Evolutionary conservation across 2,113 vertebrate species (phyloP), one percentile per base, ranked within the genome.

Genomic region (Cathartes aura): DNA sequence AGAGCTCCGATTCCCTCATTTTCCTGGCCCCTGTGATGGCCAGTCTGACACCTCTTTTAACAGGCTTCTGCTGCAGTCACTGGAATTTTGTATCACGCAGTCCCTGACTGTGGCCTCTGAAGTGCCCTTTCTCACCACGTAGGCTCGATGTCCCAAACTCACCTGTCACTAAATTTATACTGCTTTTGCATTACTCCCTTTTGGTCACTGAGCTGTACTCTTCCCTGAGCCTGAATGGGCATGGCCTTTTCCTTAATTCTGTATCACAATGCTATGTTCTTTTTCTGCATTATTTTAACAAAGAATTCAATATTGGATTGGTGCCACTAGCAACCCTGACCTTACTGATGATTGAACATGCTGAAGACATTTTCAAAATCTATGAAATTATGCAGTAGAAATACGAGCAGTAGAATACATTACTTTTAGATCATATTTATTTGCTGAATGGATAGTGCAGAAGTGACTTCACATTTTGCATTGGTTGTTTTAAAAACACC

Each of bases 271-370:
- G 12, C 32, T 21, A 1, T 70, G 48, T 80, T 71, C 58, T 59
- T 92, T 93, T 91, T 75, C 52, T 92, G 53, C 56, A 56, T 87
- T 90, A 48, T 89, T 87, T 90, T 89, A 68, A 67, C 58, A 64
- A 83, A 78, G 55, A 89, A 74, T 90, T 82, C 29, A 24, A 19
- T 30, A 12, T 19, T 79, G 82, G 56, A 71, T 64, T 71, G 48
- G 32, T 50, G 60, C 72, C 59, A 48, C 34, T 55, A 53, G 71
- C 73, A 88, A 34, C 66, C 24, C 38, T 13, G 17, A 73, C 58
- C 58, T 87, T 55, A n/a, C n/a, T 78, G 48, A 27, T 85, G 72
- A 67, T 45, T 95, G 82, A 94, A 64, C 67, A 43, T 47, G 20
- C 50, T 92, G 72, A 87, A 91, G 73, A 27, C 14, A 9, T 78